These are phyloP conservation scores for Orchestes rusci DNA, from an alignment of 2,888 invertebrate genomes.

Conservation along the genomic window DNA sequence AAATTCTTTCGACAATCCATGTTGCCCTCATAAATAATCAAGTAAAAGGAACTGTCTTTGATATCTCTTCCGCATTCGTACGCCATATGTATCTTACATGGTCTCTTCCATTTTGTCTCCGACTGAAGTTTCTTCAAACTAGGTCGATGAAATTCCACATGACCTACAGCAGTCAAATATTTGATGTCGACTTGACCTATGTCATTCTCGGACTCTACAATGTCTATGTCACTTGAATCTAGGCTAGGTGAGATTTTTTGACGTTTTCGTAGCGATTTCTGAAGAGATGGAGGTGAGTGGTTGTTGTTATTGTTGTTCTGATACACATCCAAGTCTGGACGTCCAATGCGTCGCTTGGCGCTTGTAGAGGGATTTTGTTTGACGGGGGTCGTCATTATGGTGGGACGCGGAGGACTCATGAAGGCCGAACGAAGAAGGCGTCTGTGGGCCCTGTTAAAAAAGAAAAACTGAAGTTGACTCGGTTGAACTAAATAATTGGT, in stretches of 20 bases:
- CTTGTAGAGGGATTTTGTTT: constrained; percentile 30
- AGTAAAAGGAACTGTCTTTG: constrained; percentile 54
- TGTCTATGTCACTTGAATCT: constrained; percentile 27
- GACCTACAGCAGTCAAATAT: constrained; percentile 34
- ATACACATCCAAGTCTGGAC: constrained; percentile 6
- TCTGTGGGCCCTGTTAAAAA: constrained; percentile 21
- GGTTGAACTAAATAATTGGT: no score
- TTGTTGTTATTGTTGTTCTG: constrained; percentile 30
- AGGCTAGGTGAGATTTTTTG: constrained; percentile 12
- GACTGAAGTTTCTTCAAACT: constrained; percentile 40
- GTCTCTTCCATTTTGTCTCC: constrained; percentile 53
- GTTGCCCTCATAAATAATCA: constrained; percentile 54
- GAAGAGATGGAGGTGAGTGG: constrained; percentile 7
- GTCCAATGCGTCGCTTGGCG: constrained; percentile 19
- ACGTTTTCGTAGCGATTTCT: constrained; percentile 14
- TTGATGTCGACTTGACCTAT: constrained; percentile 26
- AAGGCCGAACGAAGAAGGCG: constrained; percentile 24
- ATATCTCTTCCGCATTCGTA: constrained; percentile 49
- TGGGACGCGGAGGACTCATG: constrained; percentile 30
- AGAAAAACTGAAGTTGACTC: neutral
- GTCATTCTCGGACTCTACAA: constrained; percentile 31
- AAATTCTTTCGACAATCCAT: constrained; percentile 54
- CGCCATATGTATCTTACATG: constrained; percentile 56
- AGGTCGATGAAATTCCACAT: constrained; percentile 38
- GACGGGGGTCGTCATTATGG: constrained; percentile 29